Evolutionary conservation across 2,113 vertebrate genomes (phyloP), one percentile per base, ranked within the genome.

Genomic region (Seriola quinqueradiata): DNA sequence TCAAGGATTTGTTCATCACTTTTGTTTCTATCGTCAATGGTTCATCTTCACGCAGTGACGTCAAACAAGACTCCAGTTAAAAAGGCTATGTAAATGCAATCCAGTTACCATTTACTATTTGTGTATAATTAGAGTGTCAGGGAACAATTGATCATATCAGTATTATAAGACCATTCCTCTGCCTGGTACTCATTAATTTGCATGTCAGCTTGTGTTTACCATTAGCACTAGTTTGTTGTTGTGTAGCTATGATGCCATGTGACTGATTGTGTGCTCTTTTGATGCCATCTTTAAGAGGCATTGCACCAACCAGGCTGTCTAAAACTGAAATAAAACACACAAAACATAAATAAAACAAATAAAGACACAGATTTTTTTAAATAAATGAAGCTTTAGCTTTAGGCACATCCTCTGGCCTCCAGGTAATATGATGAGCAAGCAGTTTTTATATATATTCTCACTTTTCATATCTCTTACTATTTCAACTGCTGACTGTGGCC

Each of bases 1-100:
- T 64, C 10, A 40, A 77, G 67, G 64, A 76, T 82, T 79, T 83
- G 40, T 70, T 82, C 28, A 46, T 57, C 23, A n/a, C 28, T 69
- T 70, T 65, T 79, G 32, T 68, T 68, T 75, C 36, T 46, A 23
- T 68, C 21, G 3, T 64, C 34, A 75, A 8, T 36, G 34, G 40
- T 74, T 83, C 16, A 21, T 60, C 32, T 59, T 72, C 4, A 38
- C 16, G 4, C 5, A 42, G 28, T 83, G 55, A 60, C 12, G 8
- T 60, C 57, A 84, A 38, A 71, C 36, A 52, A 32, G 40, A 66
- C 46, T 68, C 5, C 11, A 52, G 50, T 52, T 21, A 9, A 52
- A 9, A 9, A 3, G 3, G 1, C 12, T 32, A 7, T 23, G 1
- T 34, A 14, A 52, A 25, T 50, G 12, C 2, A 0, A 3, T 74